Evolutionary conservation across 2,797 vertebrate species (phyloP).

Genomic region (Taeniopygia guttata): DNA sequence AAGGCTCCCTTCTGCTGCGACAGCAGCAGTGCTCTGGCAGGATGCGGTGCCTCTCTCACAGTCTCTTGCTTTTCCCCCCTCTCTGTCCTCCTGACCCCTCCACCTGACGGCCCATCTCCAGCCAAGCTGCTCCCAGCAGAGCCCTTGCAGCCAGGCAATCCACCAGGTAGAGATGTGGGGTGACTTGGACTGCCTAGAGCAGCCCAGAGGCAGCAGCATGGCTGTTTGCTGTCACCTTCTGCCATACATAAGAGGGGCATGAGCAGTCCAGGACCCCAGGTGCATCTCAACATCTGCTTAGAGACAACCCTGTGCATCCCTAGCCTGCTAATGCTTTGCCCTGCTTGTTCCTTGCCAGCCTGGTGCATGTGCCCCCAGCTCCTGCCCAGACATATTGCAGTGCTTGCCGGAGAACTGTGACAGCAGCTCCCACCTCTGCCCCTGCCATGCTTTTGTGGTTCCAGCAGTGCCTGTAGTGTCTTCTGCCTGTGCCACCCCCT

Average conservation of each 20-base stretch:
- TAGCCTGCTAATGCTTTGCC: neutral
- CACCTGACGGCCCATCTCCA: slow-evolving; percentile 63
- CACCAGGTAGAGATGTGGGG: slow-evolving; percentile 64
- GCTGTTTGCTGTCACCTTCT: neutral
- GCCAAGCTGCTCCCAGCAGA: slow-evolving; percentile 63
- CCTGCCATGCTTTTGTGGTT: neutral
- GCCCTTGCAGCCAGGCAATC: slow-evolving; percentile 48
- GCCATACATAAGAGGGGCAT: neutral
- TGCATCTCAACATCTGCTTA: neutral
- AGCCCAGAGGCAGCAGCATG: neutral
- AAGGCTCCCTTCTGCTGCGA: neutral
- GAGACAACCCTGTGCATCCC: neutral
- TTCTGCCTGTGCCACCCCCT: neutral
- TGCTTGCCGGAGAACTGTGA: neutral
- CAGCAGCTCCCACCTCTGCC: neutral
- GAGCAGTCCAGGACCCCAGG: neutral
- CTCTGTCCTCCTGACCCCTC: neutral
- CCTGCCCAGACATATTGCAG: rapidly evolving
- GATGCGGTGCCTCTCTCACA: slow-evolving; percentile 22
- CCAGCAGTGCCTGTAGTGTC: neutral
- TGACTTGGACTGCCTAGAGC: neutral
- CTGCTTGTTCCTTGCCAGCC: neutral
- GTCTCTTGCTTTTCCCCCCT: slow-evolving; percentile 36
- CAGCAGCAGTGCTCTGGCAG: neutral
- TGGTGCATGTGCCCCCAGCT: neutral